Conservation (phyloP, 2,888 invertebrate genomes). For the Prostheceraeus crozeri region DNA sequence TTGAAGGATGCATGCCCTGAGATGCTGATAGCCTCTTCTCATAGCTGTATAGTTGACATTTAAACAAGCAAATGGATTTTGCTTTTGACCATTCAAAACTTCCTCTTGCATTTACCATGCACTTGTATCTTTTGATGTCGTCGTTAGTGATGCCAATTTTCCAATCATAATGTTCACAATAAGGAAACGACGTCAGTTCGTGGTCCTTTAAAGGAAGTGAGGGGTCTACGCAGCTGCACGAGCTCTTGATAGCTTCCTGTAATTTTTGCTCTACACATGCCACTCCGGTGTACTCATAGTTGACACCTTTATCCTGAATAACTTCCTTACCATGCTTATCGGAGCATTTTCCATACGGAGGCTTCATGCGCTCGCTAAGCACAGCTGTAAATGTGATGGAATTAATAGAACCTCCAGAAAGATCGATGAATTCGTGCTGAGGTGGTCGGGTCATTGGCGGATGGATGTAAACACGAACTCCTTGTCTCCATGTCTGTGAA, state of each 20-base stretch:
- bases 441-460: neutral
- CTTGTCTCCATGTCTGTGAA: slow-evolving; percentile 8
- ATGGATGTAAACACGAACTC: neutral
- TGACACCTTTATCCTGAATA: neutral
- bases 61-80: no score
- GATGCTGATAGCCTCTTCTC: no score
- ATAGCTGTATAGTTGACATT: no score
- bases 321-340: neutral
- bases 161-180: neutral
- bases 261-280: slow-evolving; percentile 8
- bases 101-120: neutral
- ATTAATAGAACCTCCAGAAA: slow-evolving; percentile 5
- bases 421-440: neutral
- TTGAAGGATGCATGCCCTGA: neutral
- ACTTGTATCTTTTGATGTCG: neutral
- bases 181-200: neutral
- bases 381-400: neutral
- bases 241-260: neutral
- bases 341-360: slow-evolving; percentile 5
- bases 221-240: neutral
- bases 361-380: neutral
- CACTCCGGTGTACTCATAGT: neutral
- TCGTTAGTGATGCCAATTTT: no score
- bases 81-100: no score
- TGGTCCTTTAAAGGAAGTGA: neutral